Conservation (phyloP, 2,113 vertebrate species). For the Toxotes chatareus region DNA sequence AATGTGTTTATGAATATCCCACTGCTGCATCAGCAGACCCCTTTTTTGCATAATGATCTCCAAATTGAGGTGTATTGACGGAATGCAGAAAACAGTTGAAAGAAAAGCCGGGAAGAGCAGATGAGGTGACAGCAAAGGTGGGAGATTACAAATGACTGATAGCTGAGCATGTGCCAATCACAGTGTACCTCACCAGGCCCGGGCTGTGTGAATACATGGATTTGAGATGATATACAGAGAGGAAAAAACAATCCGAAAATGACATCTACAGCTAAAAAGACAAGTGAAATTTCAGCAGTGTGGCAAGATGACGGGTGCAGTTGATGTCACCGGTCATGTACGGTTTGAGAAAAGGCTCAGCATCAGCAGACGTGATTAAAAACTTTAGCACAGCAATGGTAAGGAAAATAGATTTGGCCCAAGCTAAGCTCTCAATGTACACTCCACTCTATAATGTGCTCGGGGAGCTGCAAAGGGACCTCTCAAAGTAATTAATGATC, state of each 20-base stretch:
- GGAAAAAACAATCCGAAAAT: not conserved
- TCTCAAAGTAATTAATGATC: conserved; percentile 40
- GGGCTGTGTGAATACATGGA: not conserved
- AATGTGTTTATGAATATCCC: conserved; percentile 37
- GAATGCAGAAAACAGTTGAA: not conserved
- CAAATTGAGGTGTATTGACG: conserved; percentile 6
- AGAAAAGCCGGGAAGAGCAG: not conserved
- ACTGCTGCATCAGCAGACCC: conserved; percentile 1
- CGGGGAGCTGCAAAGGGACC: conserved; percentile 17
- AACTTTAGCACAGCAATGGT: not conserved
- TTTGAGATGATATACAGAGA: not conserved
- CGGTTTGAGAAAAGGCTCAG: conserved; percentile 4
- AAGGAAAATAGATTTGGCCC: not conserved
- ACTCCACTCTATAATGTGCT: not conserved
- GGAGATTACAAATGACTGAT: conserved; percentile 29
- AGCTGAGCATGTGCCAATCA: conserved; percentile 27
- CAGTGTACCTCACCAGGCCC: not conserved
- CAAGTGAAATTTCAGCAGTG: not conserved
- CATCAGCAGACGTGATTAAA: not conserved
- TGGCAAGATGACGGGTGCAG: not conserved
- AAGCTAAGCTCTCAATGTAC: not conserved
- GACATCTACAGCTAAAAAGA: not conserved
- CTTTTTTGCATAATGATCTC: conserved; percentile 28
- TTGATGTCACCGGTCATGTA: not conserved
- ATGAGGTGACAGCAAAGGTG: not conserved